Evolutionary conservation across 2,113 vertebrate species (phyloP), one percentile per base, ranked within the genome.

Genomic region (Urocitellus parryii): DNA sequence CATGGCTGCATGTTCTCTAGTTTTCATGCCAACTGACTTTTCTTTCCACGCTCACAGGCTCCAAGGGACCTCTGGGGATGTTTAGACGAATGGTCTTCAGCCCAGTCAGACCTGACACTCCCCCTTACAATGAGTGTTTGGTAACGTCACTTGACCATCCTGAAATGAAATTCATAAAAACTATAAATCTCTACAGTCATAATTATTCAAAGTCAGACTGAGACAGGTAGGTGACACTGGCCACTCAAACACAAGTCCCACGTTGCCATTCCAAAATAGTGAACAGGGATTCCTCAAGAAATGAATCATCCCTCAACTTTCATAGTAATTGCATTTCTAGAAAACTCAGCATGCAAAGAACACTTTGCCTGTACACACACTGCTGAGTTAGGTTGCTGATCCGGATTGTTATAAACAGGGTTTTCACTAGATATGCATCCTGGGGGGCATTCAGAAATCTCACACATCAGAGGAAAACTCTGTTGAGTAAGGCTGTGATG

Each of bases 381-480:
- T 70, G 82, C 86, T 27, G 17, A 94, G 48, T 70, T 92, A 77
- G 14, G 27, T 56, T 77, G 8, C 34, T 37, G 32, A 81, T 70
- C 88, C 2, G 0, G 34, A 67, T 86, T 6, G 85, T 68, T 74
- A 83, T 63, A 74, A 90, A 76, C 6, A 76, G 45, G 34, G 78
- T 79, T 65, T 58, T 68, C 13, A 89, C 32, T 58, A 29, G 3
- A 22, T 8, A 2, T 18, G 32, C 53, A 77, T 53, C n/a, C 68
- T 76, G 27, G 42, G 79, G 45, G 16, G 22, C 39, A 73, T 48
- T 8, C 39, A 37, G 82, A 79, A 91, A 81, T 81, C 53, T 74
- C 58, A n/a, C 12, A 79, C 70, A n/a, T 88, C 61, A 90, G 27
- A 88, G 45, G 80, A 86, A 94, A 81, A n/a, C 90, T 63, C 37